These are phyloP conservation scores for Achroia grisella DNA, from an alignment of 1,140 invertebrate genomes.

Conservation along the genomic window DNA sequence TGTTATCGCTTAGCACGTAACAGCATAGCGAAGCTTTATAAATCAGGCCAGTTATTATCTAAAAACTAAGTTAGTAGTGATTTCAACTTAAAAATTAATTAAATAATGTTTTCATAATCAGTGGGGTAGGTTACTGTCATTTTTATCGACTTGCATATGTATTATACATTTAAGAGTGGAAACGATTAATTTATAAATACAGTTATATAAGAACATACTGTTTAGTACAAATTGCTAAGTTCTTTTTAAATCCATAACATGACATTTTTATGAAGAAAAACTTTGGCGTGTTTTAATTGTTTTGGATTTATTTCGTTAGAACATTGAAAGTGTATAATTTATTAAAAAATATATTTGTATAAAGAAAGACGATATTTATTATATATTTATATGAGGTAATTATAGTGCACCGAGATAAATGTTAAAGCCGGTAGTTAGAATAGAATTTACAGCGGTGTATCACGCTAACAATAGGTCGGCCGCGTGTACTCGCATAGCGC, in stretches of 20 bases:
- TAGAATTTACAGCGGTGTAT: constrained; percentile 44
- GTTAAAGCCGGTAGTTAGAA: constrained; percentile 24
- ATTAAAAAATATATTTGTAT: constrained; percentile 12
- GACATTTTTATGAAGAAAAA: too few relatives aligned
- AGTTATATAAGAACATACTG: too few relatives aligned
- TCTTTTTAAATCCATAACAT: too few relatives aligned
- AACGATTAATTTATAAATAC: too few relatives aligned
- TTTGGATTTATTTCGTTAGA: too few relatives aligned
- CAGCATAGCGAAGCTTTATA: neutral
- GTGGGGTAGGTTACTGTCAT: too few relatives aligned
- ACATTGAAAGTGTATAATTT: neutral
- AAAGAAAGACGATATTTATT: constrained; percentile 31
- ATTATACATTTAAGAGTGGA: too few relatives aligned
- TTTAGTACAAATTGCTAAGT: too few relatives aligned
- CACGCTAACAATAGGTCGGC: constrained; percentile 63
- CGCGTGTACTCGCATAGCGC: constrained; percentile 23
- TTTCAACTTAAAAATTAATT: neutral
- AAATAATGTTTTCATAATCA: too few relatives aligned
- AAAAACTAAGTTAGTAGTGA: neutral
- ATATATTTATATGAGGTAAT: constrained; percentile 44
- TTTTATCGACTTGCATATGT: too few relatives aligned
- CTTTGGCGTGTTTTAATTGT: too few relatives aligned
- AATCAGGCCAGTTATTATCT: constrained; percentile 1
- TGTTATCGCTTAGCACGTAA: constrained; percentile 1
- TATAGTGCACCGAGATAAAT: constrained; percentile 33